A percentile compares a stretch with the other conserved stretches of the same genome.
Conservation (phyloP, 2,113 vertebrate genomes). For the Ictalurus punctatus region DNA sequence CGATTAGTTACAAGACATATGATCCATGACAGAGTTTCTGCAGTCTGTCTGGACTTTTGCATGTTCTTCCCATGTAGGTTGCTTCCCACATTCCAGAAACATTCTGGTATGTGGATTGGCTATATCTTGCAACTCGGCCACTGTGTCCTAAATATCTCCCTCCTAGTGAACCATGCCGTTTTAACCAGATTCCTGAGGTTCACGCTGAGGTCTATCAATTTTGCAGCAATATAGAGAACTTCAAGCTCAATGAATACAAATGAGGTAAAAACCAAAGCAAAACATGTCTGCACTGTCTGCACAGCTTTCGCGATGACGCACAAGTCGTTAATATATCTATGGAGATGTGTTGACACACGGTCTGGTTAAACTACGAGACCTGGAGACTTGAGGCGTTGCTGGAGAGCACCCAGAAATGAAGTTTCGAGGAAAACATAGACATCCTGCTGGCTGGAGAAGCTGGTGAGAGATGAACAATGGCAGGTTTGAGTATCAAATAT, state of each 20-base stretch:
- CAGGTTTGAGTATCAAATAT: conserved; percentile 6
- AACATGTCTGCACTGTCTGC: conserved; percentile 12
- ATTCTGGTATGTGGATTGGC: background rate
- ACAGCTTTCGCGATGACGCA: conserved; percentile 24
- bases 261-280: background rate
- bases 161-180: background rate
- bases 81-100: background rate
- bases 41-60: background rate
- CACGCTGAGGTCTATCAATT: conserved; percentile 2
- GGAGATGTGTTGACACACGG: conserved; percentile 40
- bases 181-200: conserved; percentile 25
- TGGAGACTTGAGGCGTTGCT: conserved; percentile 24
- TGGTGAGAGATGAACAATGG: conserved; percentile 23
- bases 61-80: background rate
- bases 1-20: background rate
- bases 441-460: conserved; percentile 17
- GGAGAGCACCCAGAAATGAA: conserved; percentile 26
- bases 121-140: background rate
- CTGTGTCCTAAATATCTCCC: background rate
- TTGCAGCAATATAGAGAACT: conserved; percentile 31
- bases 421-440: conserved; percentile 22
- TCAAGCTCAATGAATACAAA: conserved; percentile 27
- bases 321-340: conserved; percentile 38
- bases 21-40: background rate
- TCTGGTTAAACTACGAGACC: conserved; percentile 26